Conservation (phyloP, 1,140 invertebrate genomes). For the Leptinotarsa lineolata region DNA sequence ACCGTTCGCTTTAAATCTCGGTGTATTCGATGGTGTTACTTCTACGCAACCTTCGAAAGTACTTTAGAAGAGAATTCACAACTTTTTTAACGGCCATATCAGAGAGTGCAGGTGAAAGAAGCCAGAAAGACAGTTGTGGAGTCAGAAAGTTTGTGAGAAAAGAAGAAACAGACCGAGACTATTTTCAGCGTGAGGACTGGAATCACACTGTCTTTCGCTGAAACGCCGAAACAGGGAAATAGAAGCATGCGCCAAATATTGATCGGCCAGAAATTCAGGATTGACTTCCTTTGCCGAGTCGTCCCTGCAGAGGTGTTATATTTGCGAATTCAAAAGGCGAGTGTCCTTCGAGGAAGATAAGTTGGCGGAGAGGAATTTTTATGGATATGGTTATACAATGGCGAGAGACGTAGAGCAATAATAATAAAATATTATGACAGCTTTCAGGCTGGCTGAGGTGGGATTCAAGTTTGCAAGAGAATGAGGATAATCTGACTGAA, state of each 20-base stretch:
- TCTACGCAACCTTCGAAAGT: neutral
- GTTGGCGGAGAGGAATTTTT: too few relatives aligned
- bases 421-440: too few relatives aligned
- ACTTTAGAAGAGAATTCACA: constrained; percentile 13
- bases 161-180: neutral
- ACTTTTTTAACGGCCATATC: constrained; percentile 16
- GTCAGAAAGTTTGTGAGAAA: too few relatives aligned
- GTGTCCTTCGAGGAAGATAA: neutral
- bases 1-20: neutral
- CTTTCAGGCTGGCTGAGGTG: too few relatives aligned
- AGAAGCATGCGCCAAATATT: constrained; percentile 27
- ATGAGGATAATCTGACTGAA: too few relatives aligned
- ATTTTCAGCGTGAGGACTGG: constrained; percentile 8
- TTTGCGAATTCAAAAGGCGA: neutral
- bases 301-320: neutral
- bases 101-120: neutral
- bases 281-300: neutral
- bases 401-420: too few relatives aligned
- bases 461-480: too few relatives aligned
- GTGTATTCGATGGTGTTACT: neutral
- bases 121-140: neutral
- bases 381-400: too few relatives aligned
- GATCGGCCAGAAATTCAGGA: constrained; percentile 14
- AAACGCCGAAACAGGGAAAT: neutral
- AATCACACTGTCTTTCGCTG: constrained; percentile 3